A percentile compares a stretch with the other conserved stretches of the same genome.
Evolutionary conservation across 2,888 invertebrate species (phyloP).

Genomic region (Agonopterix arenella): DNA sequence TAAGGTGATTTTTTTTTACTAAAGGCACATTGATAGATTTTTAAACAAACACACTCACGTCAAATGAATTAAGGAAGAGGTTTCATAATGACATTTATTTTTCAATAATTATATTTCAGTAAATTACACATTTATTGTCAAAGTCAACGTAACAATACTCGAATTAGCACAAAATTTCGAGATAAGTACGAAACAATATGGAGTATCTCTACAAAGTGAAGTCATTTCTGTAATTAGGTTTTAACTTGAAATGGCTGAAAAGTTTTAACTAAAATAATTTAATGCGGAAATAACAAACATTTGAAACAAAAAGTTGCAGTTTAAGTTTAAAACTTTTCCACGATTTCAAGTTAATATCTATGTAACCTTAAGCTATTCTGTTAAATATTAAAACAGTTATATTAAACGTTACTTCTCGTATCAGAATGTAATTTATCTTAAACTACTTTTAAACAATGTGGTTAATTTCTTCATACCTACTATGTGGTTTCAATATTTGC

Average conservation of each 20-base stretch:
- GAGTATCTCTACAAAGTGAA: slow-evolving; percentile 25
- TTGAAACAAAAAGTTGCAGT: too few species aligned
- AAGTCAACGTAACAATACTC: slow-evolving; percentile 64
- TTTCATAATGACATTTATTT: slow-evolving; percentile 58
- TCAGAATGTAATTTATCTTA: neutral
- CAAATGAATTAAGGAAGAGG: slow-evolving; percentile 3
- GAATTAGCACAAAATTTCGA: slow-evolving; percentile 49
- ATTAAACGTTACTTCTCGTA: slow-evolving; percentile 6
- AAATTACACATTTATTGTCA: slow-evolving; percentile 75
- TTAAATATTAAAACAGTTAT: slow-evolving; percentile 19
- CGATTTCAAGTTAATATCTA: too few species aligned
- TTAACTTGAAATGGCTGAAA: slow-evolving; percentile 18
- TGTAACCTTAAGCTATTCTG: slow-evolving; percentile 22
- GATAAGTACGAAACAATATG: slow-evolving; percentile 30
- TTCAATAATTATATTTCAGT: slow-evolving; percentile 45
- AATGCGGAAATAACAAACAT: too few species aligned
- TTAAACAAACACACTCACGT: neutral
- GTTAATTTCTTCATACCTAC: too few species aligned
- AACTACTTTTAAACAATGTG: too few species aligned
- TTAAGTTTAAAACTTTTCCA: too few species aligned
- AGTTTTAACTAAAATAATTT: too few species aligned
- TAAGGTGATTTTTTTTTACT: too few species aligned
- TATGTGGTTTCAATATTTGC: too few species aligned
- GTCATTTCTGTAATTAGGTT: slow-evolving; percentile 10
- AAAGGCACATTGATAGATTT: neutral